These are phyloP conservation scores for Polymixis lichenea DNA, from an alignment of 2,888 invertebrate species.

Conservation along the genomic window DNA sequence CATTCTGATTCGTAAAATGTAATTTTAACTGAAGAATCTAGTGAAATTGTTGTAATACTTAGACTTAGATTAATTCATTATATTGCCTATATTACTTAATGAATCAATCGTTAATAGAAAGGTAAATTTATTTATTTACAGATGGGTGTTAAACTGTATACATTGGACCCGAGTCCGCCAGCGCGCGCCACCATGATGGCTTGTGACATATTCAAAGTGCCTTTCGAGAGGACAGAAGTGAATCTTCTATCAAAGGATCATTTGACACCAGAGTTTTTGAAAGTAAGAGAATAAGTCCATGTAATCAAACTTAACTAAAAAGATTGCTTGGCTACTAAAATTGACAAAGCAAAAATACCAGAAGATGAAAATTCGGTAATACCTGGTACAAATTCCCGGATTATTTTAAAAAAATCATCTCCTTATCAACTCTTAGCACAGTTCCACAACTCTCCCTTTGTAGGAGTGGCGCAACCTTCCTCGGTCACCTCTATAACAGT, in stretches of 20 bases:
- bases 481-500: neutral
- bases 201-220: slow-evolving; percentile 73
- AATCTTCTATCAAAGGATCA: slow-evolving; percentile 74
- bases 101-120: neutral
- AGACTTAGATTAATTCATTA: neutral
- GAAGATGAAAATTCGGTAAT: neutral
- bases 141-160: slow-evolving; percentile 79
- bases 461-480: neutral
- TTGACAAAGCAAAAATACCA: neutral
- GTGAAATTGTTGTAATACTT: no score
- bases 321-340: neutral
- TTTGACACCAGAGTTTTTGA: slow-evolving; percentile 79
- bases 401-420: no score
- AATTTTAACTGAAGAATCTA: no score
- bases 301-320: neutral
- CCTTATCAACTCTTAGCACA: neutral
- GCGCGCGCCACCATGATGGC: slow-evolving; percentile 78
- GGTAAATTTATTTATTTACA: slow-evolving; percentile 45
- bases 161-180: slow-evolving; percentile 76
- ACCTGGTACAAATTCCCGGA: neutral
- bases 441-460: no score
- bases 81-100: neutral
- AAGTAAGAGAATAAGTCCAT: slow-evolving; percentile 72
- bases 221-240: slow-evolving; percentile 72
- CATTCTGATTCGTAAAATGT: no score